Evolutionary conservation across 1,140 invertebrate species (phyloP).

Genomic region (Ephestia elutella): DNA sequence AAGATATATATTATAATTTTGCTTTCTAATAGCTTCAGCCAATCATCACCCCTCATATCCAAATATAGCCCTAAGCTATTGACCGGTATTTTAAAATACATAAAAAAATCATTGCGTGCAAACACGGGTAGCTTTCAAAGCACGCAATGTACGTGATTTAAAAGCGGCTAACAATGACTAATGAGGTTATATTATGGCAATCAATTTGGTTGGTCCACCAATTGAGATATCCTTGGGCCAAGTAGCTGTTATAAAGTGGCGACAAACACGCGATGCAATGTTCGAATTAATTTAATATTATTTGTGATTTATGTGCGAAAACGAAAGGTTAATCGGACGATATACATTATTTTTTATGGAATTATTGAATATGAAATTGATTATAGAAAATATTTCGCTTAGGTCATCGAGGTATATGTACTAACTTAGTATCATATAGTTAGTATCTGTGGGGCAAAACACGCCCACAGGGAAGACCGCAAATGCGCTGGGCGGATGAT

Average conservation of each 20-base stretch:
- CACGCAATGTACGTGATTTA: constrained; percentile 51
- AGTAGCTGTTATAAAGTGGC: constrained; percentile 62
- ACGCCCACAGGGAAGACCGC: too few species aligned
- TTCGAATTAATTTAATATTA: neutral
- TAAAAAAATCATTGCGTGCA: constrained; percentile 39
- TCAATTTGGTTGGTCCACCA: constrained; percentile 60
- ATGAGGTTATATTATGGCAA: constrained; percentile 64
- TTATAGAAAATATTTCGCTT: too few species aligned
- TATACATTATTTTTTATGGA: too few species aligned
- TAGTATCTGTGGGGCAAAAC: too few species aligned
- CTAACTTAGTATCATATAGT: too few species aligned
- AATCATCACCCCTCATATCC: too few species aligned
- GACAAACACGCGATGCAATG: constrained; percentile 49
- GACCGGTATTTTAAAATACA: neutral
- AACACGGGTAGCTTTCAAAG: constrained; percentile 57
- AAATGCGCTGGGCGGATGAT: too few species aligned
- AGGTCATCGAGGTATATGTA: too few species aligned
- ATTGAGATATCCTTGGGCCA: constrained; percentile 61
- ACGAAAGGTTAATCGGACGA: constrained; percentile 13
- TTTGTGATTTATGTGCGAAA: neutral
- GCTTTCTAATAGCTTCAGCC: too few species aligned
- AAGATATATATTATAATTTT: too few species aligned
- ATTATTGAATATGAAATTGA: too few species aligned
- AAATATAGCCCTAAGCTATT: neutral
- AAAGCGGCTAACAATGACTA: constrained; percentile 50